phyloP scores from a whole-genome alignment of 1,140 invertebrate species.

The Eumeta japonica region DNA sequence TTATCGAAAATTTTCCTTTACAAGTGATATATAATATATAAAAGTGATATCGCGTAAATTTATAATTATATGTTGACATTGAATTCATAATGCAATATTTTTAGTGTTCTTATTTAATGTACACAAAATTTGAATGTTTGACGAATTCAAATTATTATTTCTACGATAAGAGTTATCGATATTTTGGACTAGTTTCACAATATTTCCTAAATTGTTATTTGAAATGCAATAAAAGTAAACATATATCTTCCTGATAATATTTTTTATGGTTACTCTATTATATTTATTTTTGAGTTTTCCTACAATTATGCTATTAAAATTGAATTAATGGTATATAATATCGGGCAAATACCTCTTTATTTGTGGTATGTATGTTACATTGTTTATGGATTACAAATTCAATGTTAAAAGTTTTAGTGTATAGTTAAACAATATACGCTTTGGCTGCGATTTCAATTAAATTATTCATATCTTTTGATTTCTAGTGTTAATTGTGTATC shows the following conservation, averaged over 20 bases:
- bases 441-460: not conserved
- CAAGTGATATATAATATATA: no score
- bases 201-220: slow-evolving; percentile 8
- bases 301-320: slow-evolving; percentile 15
- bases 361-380: slow-evolving; percentile 21
- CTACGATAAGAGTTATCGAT: not conserved
- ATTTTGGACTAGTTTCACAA: slow-evolving; percentile 8
- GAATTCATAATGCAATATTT: no score
- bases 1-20: no score
- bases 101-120: no score
- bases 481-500: slow-evolving; percentile 31
- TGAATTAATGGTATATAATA: slow-evolving; percentile 46
- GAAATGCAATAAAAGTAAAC: slow-evolving; percentile 14
- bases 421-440: not conserved
- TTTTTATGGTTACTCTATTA: slow-evolving; percentile 8
- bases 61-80: no score
- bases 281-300: slow-evolving; percentile 7
- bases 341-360: slow-evolving; percentile 31
- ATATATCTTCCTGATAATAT: slow-evolving; percentile 11
- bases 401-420: slow-evolving; percentile 9
- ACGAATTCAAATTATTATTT: no score
- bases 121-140: no score
- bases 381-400: no score
- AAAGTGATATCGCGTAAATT: no score
- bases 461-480: slow-evolving; percentile 7